A percentile compares a stretch with the other conserved stretches of the same genome.
phyloP scores from a whole-genome alignment of 2,797 vertebrate species.

The Labeo calbasu region DNA sequence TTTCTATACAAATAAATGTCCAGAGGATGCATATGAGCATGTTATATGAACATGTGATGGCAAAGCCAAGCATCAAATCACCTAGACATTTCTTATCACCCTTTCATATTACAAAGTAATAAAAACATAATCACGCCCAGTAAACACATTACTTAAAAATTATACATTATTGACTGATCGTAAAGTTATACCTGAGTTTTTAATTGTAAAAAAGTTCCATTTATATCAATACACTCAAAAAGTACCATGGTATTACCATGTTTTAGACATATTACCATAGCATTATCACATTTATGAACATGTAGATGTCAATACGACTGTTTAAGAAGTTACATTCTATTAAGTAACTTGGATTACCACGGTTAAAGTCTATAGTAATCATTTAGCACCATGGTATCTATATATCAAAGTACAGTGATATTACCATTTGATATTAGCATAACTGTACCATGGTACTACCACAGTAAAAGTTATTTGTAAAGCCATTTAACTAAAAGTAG shows the following conservation, averaged over 20 bases:
- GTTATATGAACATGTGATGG: neutral
- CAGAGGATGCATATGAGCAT: neutral
- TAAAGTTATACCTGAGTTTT: too few relatives aligned
- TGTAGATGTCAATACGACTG: too few relatives aligned
- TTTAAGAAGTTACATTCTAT: neutral
- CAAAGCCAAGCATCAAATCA: neutral
- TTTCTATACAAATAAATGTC: neutral
- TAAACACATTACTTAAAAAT: neutral
- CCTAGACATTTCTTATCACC: neutral
- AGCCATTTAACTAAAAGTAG: neutral
- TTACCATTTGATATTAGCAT: neutral
- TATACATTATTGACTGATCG: neutral
- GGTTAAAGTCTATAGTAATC: neutral
- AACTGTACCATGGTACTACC: neutral
- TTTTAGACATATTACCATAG: neutral
- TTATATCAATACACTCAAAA: neutral
- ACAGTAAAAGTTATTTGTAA: neutral
- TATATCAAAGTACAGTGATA: neutral
- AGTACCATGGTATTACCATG: neutral
- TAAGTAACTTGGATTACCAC: neutral
- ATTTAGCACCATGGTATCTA: neutral
- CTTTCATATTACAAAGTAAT: neutral
- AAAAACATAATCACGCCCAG: neutral
- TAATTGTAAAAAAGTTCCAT: neutral
- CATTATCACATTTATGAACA: neutral